Conservation (phyloP, 2,113 vertebrate genomes). For the Rattus norvegicus region DNA sequence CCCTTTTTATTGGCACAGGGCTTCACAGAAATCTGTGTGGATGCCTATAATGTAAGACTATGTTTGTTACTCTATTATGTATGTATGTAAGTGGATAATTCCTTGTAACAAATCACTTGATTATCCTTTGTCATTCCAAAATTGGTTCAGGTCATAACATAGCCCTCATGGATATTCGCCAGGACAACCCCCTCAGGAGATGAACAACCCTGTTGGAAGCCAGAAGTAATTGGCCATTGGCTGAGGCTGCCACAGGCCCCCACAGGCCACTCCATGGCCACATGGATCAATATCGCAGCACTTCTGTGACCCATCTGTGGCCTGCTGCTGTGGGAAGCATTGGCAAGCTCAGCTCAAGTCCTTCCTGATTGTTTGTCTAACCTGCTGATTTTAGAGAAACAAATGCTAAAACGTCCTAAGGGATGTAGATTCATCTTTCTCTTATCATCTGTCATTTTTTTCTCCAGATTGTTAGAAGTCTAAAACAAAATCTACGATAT, state of each 20-base stretch:
- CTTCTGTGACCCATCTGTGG: background rate
- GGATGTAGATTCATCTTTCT: background rate
- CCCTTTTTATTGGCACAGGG: background rate
- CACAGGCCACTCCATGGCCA: background rate
- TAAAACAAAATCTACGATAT: background rate
- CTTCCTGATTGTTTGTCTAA: background rate
- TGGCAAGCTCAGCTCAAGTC: background rate
- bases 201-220: background rate
- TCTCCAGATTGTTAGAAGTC: background rate
- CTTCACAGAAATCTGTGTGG: background rate
- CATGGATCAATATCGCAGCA: background rate
- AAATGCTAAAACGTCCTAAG: background rate
- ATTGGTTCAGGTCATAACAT: background rate
- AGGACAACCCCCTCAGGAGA: background rate
- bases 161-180: background rate
- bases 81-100: too few species aligned
- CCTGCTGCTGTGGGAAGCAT: background rate
- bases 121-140: background rate
- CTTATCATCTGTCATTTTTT: background rate
- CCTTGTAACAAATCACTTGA: background rate
- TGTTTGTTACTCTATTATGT: background rate
- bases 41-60: too few species aligned
- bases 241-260: background rate
- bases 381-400: constrained; percentile 4
- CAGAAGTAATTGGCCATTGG: background rate